Evolutionary conservation across 2,888 invertebrate species (phyloP), one percentile per base, ranked within the genome.

Genomic region (Trissoscelio sp.): DNA sequence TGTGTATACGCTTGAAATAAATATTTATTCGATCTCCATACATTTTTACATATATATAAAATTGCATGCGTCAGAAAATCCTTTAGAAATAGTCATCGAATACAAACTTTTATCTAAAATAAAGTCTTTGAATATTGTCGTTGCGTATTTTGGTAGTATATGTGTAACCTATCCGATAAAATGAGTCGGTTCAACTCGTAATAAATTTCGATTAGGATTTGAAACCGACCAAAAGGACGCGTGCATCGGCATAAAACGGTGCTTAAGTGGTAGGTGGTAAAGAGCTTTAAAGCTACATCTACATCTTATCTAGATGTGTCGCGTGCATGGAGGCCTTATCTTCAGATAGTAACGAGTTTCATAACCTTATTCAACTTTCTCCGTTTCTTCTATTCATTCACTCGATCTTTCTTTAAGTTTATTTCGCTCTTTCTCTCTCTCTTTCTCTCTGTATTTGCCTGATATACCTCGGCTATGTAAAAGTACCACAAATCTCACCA

Each of bases 151-250:
- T 6, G 51, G 24, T 1, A 12, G 3, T 48, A 14, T 58, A 46
- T 53, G 39, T 60, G 67, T 58, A 42, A 58, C 67, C 48, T 24
- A 42, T 31, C 60, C 31, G 48, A 82, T 64, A 62, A 70, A 70
- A 7, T 28, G 77, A 82, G 83, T 85, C 79, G 80, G 37, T 78
- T 75, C n/a, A 42, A 66, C 34, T 81, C 69, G 58, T 74, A 64
- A 84, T 85, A 83, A 82, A 85, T 85, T 85, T 66, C 83, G 73
- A 85, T 85, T 86, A 83, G 79, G 57, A 75, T 78, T 69, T 64
- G 57, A 79, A 58, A 37, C 46, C 74, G 39, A 37, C 62, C 24
- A 37, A 46, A 22, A 24, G 67, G 37, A 82, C 55, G 70, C 79
- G 75, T 77, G 75, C 72, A 69, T 72, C 58, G 75, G 74, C 81